Percentiles rank a stretch among this genome's conserved stretches.
Conservation (phyloP, 2,888 invertebrate species). For the Polyommatus icarus region DNA sequence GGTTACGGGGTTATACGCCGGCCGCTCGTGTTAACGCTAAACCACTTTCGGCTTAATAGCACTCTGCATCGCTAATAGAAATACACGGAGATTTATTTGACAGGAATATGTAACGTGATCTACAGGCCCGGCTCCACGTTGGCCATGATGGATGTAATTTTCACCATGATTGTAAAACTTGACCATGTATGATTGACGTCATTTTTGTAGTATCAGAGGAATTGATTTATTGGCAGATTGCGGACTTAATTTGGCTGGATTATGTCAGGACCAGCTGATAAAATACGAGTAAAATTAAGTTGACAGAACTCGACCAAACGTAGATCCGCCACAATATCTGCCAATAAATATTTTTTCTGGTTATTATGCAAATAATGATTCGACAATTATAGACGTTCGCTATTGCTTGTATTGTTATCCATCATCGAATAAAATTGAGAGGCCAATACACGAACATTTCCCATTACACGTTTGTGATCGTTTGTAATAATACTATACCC, state of each 20-base stretch:
- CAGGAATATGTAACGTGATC: conserved; percentile 36
- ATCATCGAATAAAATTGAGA: too few species aligned
- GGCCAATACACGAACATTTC: not conserved
- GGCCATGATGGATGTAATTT: not conserved
- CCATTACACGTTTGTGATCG: not conserved
- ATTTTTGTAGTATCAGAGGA: not conserved
- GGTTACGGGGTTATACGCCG: conserved; percentile 53
- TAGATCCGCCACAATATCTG: too few species aligned
- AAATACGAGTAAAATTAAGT: too few species aligned
- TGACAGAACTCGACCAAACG: too few species aligned
- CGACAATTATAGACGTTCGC: too few species aligned
- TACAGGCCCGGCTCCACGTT: not conserved
- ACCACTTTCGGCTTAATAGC: conserved; percentile 50
- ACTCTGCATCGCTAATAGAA: conserved; percentile 45
- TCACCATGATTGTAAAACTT: not conserved
- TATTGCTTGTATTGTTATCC: too few species aligned
- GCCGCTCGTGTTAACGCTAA: conserved; percentile 60
- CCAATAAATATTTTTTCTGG: too few species aligned
- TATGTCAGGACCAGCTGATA: too few species aligned
- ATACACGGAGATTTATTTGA: conserved; percentile 41
- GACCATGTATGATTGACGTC: not conserved
- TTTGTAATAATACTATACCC: too few species aligned
- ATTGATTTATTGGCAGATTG: not conserved
- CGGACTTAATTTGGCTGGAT: too few species aligned
- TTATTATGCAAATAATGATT: too few species aligned